Base-by-base conservation (phyloP, 2,888 invertebrate genomes). In the Carpatolechia fugitivella region DNA sequence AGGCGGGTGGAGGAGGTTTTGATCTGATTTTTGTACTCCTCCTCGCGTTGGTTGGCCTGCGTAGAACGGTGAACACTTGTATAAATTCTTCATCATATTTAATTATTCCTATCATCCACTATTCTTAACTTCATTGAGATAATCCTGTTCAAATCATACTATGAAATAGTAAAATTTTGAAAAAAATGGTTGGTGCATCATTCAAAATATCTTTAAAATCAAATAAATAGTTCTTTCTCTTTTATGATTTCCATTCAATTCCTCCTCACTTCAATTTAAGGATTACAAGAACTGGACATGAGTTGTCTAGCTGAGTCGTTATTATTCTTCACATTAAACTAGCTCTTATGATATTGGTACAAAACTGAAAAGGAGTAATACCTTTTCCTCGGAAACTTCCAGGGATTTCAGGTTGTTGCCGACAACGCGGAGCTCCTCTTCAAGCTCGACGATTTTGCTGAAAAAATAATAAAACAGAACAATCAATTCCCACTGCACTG, bases 401-500 rank as follows among this genome's bases (percentile, higher is more conserved):
- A 99, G 96, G 85, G 99, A 99, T 92, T 99, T 99, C 93, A 99
- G 94, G 95, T 99, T 99, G 95, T 99, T 99, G 87, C 99, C 99
- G 90, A 99, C 99, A 81, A 99, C 99, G 89, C 99, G 97, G 90
- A 99, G 94, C 91, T 99, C 99, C 90, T 99, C 99, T 91, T 99
- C 99, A 93, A 99, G 96, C 92, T 99, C 99, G 90, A 99, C 98
- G 92, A 99, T 99, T 95, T 99, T 99, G 92, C 97, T 97, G 93
- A 54, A 85, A 84, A 74, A 70, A 61, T 63, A 57, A 24, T 63
- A 60, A 72, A 55, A 56, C 58, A 57, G 59, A 57, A 65, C 70
- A 75, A 80, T 86, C 77, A 87, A 85, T 70, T 81, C 75, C 69
- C 68, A 78, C 81, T 76, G 76, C n/a, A n/a, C n/a, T n/a, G n/a